Evolutionary conservation across 2,113 vertebrate genomes (phyloP).

Genomic region (Turdus rufiventris): DNA sequence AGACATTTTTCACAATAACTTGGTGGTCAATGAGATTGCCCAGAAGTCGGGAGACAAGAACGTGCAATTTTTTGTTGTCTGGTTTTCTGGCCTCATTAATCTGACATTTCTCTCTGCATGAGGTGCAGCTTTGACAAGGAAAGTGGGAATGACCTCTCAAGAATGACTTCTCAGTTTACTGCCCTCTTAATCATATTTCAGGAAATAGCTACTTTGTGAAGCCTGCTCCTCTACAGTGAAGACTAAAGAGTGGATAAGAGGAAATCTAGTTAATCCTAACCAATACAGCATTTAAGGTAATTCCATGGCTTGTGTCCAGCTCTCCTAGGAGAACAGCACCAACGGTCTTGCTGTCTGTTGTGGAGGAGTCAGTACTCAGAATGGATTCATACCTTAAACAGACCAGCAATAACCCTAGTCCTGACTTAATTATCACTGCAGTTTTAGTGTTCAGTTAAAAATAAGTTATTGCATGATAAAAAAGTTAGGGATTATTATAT

Average conservation of each 20-base stretch:
- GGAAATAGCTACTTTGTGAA: neutral
- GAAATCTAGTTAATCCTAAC: neutral
- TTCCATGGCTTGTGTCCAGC: neutral
- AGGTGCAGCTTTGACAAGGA: neutral
- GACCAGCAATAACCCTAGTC: neutral
- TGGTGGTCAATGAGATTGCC: neutral
- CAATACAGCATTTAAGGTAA: neutral
- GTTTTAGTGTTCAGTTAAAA: neutral
- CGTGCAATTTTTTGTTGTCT: neutral
- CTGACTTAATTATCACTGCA: neutral
- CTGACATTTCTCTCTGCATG: neutral
- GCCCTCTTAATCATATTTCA: neutral
- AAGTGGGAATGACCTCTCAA: neutral
- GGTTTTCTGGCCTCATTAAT: neutral
- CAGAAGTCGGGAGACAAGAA: neutral
- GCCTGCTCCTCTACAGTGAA: neutral
- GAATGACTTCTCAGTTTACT: neutral
- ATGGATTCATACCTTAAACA: neutral
- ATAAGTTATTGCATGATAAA: conserved; percentile 6
- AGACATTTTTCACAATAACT: neutral
- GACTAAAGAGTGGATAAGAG: neutral
- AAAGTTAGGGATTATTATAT: neutral
- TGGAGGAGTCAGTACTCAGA: neutral
- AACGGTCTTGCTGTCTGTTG: neutral
- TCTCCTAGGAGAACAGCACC: neutral